These are phyloP conservation scores for Zoanthus solanderi DNA, from an alignment of 92 coral and sea anemone genomes.

Conservation along the genomic window DNA sequence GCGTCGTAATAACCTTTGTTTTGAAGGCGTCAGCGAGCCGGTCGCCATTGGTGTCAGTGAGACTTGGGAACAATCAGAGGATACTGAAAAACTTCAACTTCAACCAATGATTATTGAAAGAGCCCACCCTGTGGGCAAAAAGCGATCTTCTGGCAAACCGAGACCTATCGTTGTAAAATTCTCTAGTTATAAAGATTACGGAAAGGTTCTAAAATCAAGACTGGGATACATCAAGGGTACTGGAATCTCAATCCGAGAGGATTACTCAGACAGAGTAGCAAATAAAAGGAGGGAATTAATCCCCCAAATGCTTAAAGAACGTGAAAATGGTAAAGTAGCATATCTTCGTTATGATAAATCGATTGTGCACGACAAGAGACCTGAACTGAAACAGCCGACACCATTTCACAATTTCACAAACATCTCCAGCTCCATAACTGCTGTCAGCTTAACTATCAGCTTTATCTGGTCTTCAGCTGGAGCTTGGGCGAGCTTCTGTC, in stretches of 20 bases:
- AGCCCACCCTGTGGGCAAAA: no score
- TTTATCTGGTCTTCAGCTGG: background rate
- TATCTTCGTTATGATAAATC: constrained; percentile 38
- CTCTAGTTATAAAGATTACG: no score
- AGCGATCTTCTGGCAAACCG: no score
- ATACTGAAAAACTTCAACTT: background rate
- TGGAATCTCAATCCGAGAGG: constrained; percentile 53
- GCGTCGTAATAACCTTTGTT: constrained; percentile 63
- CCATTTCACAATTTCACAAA: constrained; percentile 9
- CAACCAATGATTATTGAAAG: no score
- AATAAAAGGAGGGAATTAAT: no score
- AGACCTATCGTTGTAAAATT: no score
- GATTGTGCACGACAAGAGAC: constrained; percentile 18
- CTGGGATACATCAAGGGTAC: constrained; percentile 38
- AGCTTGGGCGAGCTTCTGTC: no score
- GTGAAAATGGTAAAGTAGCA: no score
- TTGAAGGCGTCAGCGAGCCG: constrained; percentile 45
- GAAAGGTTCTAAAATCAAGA: background rate
- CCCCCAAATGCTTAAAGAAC: no score
- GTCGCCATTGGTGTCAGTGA: background rate
- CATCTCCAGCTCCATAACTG: constrained; percentile 43
- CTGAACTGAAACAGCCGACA: background rate
- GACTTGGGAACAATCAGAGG: no score
- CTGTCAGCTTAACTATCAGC: constrained; percentile 17
- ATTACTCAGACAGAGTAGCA: background rate